Conservation (phyloP, 1,140 invertebrate species). For the Piezodorus guildinii region DNA sequence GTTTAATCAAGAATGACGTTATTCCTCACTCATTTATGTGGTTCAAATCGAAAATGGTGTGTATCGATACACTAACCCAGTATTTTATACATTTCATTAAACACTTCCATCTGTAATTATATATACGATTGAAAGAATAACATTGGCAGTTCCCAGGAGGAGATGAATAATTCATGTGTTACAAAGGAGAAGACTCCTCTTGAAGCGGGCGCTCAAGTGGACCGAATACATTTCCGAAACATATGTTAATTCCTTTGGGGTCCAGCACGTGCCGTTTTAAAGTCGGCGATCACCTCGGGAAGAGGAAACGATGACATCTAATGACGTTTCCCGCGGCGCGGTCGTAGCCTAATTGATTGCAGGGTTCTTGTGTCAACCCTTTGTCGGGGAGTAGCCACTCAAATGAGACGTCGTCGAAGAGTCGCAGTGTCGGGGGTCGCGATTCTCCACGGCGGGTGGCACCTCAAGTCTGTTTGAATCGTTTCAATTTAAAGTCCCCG, state of each 20-base stretch:
- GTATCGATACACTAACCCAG: too few relatives aligned
- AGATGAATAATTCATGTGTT: not conserved
- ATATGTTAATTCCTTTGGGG: not conserved
- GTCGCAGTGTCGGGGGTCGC: not conserved
- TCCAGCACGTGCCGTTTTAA: conserved; percentile 2
- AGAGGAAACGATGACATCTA: not conserved
- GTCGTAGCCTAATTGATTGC: not conserved
- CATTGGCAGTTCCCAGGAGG: too few relatives aligned
- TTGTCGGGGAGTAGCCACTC: not conserved
- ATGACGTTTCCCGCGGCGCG: not conserved
- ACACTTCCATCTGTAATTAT: too few relatives aligned
- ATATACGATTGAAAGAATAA: too few relatives aligned
- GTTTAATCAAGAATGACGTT: too few relatives aligned
- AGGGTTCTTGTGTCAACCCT: not conserved
- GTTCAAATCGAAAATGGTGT: too few relatives aligned
- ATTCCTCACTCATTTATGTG: too few relatives aligned
- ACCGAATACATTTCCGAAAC: conserved; percentile 5
- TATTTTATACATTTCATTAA: too few relatives aligned
- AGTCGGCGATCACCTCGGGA: not conserved
- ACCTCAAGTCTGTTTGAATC: not conserved
- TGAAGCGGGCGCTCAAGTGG: not conserved
- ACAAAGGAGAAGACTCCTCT: not conserved
- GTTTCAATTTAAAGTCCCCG: too few relatives aligned
- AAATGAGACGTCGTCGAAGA: not conserved
- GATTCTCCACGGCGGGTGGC: conserved; percentile 1